Base-by-base conservation (phyloP, 2,888 invertebrate species). In the Drosophila quasianomalipes region DNA sequence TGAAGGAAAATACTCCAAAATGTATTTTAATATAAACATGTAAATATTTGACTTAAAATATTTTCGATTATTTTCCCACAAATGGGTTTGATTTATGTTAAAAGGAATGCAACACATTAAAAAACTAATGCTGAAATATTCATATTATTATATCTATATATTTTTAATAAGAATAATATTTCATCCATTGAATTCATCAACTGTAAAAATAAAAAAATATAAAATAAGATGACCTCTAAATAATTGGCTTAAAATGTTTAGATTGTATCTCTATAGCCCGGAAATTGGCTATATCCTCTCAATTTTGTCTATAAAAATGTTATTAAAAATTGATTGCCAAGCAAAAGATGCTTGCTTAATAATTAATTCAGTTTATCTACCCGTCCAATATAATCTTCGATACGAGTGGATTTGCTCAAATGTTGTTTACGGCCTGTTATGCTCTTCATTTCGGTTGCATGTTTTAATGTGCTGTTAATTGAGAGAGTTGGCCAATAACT, bases 381-480 rank as follows among this genome's bases (percentile, higher is more conserved):
- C 16, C 26, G 4, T 26, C 9, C 2, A 47, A 47, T 47, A 26
- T 30, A n/a, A 57, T 14, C n/a, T 30, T 30, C 14, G 14, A 19
- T 16, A 4, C 16, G 47, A 26, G 26, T 16, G 47, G 26, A 47
- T 16, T 47, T 47, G 26, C 12, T 9, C 26, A 9, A 47, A 26
- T 26, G 47, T 16, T 41, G n/a, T 54, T 35, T 28, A 12, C 12
- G 26, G 5, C 22, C 16, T 5, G 12, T 28, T 39, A 16, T 14
- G 9, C 16, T n/a, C 28, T 31, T 33, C 33, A 60, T 39, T 59
- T 64, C 26, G 14, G 52, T 49, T 72, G 41, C 35, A 54, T 52
- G 52, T 64, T 51, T 76, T 30, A 69, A 69, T 66, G 80, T 12
- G 49, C 37, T 47, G 55, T 65, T 76, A 67, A 79, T 80, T 80